These are phyloP conservation scores for Cyaniris semiargus DNA, from an alignment of 2,888 invertebrate species.

Conservation along the genomic window DNA sequence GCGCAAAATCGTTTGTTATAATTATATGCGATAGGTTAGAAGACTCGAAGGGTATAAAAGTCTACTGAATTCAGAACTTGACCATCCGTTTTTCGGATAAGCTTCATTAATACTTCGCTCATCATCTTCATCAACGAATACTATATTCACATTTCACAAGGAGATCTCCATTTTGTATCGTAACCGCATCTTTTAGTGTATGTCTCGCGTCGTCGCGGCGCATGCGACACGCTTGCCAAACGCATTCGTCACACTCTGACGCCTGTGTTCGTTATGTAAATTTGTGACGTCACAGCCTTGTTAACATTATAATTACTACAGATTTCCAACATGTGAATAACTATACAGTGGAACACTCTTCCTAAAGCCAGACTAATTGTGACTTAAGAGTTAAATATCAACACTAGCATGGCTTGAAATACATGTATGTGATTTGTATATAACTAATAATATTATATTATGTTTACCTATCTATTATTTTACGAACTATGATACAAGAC, in stretches of 20 bases:
- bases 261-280: constrained; percentile 26
- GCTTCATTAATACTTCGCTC: not conserved
- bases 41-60: not conserved
- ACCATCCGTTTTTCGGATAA: not conserved
- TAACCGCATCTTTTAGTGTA: not conserved
- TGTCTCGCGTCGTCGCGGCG: not conserved
- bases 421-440: too few species aligned
- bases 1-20: not conserved
- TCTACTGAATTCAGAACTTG: not conserved
- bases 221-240: constrained; percentile 25
- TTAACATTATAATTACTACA: not conserved
- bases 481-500: too few species aligned
- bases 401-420: too few species aligned
- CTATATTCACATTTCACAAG: too few species aligned
- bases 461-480: too few species aligned
- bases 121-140: not conserved
- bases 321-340: constrained; percentile 12
- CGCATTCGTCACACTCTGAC: constrained; percentile 18
- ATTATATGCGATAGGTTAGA: not conserved
- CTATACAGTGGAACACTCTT: not conserved
- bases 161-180: not conserved
- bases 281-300: constrained; percentile 20
- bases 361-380: not conserved
- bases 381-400: not conserved
- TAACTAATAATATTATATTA: too few species aligned